Base-by-base conservation (phyloP, 2,113 vertebrate genomes). In the Zosterops japonicus region DNA sequence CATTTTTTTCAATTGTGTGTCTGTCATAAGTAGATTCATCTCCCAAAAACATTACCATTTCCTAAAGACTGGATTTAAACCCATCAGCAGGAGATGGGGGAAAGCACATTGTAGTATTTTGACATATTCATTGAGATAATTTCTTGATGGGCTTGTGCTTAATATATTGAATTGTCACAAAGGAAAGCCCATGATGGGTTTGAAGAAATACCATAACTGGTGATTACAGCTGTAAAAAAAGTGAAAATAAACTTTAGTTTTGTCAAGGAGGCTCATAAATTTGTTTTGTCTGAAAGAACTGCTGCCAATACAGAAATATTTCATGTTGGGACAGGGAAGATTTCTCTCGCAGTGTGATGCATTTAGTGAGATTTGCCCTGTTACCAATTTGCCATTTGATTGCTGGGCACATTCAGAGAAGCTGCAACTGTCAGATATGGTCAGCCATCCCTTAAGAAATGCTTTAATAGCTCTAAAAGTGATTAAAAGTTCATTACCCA, bases 11-110 rank as follows among this genome's bases (percentile, higher is more conserved):
- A 94, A 65, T 92, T 21, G 6, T 83, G 67, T 93, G 85, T 79
- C 83, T 95, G 41, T 95, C 96, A 52, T 92, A 96, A 97, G 97
- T 95, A 94, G 93, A 96, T 96, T 97, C 65, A 97, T 98, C 97
- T 97, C 97, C 89, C 55, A 95, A 96, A 95, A 96, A 89, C 89
- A 82, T 96, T 96, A 96, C 89, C 49, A 83, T 96, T 96, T 97
- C 96, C 95, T 96, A 74, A 96, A 94, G 94, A 95, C 83, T 96
- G 60, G 63, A 91, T 96, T 98, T 95, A 96, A 97, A 97, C 96
- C 95, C 75, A 90, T 97, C 97, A 96, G 50, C 63, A 81, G 86
- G 94, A 78, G 79, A 91, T 11, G 27, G 95, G 81, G 55, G 83
- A 55, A 91, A 95, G 49, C 44, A 70, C 76, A 36, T 60, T 90